Evolutionary conservation across 92 coral and sea anemone genomes (phyloP).

Genomic region (Ricordea florida): DNA sequence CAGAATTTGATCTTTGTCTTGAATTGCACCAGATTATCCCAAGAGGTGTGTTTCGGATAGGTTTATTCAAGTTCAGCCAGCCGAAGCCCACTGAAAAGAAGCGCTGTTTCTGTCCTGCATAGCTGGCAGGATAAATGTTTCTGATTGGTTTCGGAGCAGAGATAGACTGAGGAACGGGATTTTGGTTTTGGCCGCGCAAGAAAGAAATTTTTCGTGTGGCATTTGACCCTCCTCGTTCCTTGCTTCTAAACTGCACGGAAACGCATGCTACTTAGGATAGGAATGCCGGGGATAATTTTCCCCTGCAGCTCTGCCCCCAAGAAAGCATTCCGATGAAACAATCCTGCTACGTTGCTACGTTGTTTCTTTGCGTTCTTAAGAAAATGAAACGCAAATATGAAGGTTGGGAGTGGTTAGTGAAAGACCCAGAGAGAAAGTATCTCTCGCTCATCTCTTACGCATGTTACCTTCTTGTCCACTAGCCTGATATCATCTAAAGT

Average conservation of each 20-base stretch:
- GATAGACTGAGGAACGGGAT: background rate
- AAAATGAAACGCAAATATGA: background rate
- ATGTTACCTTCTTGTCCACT: background rate
- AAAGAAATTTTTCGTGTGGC: background rate
- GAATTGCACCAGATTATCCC: background rate
- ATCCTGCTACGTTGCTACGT: background rate
- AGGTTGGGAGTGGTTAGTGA: background rate
- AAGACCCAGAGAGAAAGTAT: background rate
- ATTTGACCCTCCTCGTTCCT: background rate
- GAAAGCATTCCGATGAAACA: background rate
- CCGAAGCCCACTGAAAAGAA: no score
- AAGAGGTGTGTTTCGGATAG: background rate
- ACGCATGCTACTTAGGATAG: no score
- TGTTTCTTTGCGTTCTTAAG: conserved; percentile 7
- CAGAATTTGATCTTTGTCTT: background rate
- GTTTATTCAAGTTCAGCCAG: background rate
- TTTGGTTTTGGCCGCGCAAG: background rate
- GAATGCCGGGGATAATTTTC: background rate
- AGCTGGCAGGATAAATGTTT: background rate
- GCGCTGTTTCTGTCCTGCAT: background rate
- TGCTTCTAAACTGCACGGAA: no score
- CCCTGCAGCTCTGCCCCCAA: background rate
- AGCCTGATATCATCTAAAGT: background rate
- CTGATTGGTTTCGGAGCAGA: background rate
- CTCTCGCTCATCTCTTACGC: background rate